Conservation (phyloP, 2,113 vertebrate species). For the Xyrauchen texanus region DNA sequence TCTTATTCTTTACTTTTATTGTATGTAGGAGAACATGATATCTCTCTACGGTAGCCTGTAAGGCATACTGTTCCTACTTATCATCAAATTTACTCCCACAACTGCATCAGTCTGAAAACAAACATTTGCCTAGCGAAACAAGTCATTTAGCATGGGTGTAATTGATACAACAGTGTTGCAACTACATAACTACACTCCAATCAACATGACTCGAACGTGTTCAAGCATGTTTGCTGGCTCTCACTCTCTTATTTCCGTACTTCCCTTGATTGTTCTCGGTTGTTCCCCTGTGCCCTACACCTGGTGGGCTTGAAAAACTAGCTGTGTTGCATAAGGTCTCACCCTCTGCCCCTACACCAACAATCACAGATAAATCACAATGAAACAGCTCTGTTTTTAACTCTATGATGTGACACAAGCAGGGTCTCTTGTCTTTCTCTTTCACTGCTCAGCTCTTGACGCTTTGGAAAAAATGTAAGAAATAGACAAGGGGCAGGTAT, state of each 20-base stretch:
- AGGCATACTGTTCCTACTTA: slow-evolving; percentile 44
- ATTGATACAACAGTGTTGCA: slow-evolving; percentile 53
- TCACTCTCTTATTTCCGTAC: neutral
- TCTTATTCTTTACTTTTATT: slow-evolving; percentile 1
- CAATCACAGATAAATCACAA: slow-evolving; percentile 42
- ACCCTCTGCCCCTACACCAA: slow-evolving; percentile 28
- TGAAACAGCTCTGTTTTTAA: slow-evolving; percentile 11
- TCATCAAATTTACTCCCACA: slow-evolving; percentile 54
- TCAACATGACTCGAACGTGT: slow-evolving; percentile 41
- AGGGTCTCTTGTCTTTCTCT: slow-evolving; percentile 12
- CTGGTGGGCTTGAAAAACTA: slow-evolving; percentile 34
- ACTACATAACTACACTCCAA: slow-evolving; percentile 50
- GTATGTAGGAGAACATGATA: slow-evolving; percentile 57
- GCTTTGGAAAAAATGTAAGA: slow-evolving; percentile 81
- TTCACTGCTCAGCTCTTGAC: slow-evolving; percentile 4
- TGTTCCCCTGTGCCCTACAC: neutral
- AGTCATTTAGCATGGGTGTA: slow-evolving; percentile 53
- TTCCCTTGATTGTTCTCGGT: too few species aligned
- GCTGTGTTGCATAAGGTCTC: slow-evolving; percentile 23
- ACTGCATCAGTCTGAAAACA: slow-evolving; percentile 37
- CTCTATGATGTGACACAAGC: slow-evolving; percentile 3
- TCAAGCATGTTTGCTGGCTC: slow-evolving; percentile 35
- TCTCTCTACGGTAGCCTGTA: slow-evolving; percentile 51
- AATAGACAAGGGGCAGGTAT: slow-evolving; percentile 80
- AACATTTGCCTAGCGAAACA: slow-evolving; percentile 54